A percentile compares a stretch with the other conserved stretches of the same genome.
Evolutionary conservation across 2,113 vertebrate genomes (phyloP).

Genomic region (Dasyornis broadbenti): DNA sequence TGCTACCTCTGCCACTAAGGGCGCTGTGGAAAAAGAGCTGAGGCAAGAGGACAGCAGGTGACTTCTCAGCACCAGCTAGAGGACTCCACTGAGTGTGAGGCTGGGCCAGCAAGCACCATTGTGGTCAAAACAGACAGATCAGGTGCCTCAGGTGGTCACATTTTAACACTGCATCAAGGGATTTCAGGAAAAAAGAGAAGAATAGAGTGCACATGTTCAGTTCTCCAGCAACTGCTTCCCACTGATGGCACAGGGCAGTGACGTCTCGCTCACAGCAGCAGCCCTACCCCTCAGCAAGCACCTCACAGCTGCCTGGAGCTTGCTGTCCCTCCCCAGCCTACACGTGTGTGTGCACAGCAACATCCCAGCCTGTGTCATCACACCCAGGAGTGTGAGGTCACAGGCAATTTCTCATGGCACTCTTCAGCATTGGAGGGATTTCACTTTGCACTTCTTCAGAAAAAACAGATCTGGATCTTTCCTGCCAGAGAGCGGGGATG

Average conservation of each 20-base stretch:
- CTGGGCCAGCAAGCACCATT: not conserved
- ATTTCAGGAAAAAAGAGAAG: not conserved
- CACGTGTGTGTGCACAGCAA: fast-evolving
- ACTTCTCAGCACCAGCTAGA: not conserved
- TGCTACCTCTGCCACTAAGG: not conserved
- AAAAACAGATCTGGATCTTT: not conserved
- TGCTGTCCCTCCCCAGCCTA: not conserved
- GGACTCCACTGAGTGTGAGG: not conserved
- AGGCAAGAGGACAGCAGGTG: not conserved
- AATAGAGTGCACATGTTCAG: not conserved
- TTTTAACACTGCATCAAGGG: not conserved
- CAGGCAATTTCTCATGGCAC: not conserved
- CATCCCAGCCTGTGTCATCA: not conserved
- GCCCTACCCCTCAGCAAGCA: not conserved
- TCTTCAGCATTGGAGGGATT: not conserved
- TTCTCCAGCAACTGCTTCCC: not conserved
- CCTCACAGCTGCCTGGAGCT: not conserved
- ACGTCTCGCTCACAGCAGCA: not conserved
- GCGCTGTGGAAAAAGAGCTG: not conserved
- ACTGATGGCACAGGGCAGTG: not conserved
- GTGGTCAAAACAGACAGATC: not conserved
- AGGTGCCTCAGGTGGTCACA: not conserved
- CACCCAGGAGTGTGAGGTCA: not conserved
- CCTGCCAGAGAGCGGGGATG: not conserved
- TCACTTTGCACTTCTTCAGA: not conserved